A percentile compares a stretch with the other conserved stretches of the same genome.
Evolutionary conservation across 37 sponge, comb jelly and placozoan species (phyloP).

Genomic region (Ephydatia muelleri): DNA sequence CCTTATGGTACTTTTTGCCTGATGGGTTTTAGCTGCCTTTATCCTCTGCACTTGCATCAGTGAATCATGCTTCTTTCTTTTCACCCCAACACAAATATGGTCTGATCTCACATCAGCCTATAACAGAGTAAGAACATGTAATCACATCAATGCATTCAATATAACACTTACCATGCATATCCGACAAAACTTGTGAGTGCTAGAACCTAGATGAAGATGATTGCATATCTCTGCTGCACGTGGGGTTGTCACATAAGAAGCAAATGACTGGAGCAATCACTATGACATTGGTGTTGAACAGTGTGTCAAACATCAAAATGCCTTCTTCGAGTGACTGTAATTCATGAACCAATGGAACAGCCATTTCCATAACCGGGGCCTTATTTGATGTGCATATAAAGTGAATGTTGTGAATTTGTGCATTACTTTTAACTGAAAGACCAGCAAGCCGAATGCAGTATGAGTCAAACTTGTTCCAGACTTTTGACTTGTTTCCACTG

Average conservation of each 20-base stretch:
- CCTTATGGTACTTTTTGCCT: too few species aligned
- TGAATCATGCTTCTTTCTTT: too few species aligned
- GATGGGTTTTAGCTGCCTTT: too few species aligned
- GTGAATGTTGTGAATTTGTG: constrained; percentile 25
- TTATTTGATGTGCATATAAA: constrained; percentile 15
- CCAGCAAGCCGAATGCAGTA: constrained; percentile 17
- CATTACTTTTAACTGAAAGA: background rate
- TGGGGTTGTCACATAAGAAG: constrained; percentile 24
- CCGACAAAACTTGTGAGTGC: too few species aligned
- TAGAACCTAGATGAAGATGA: constrained; percentile 9
- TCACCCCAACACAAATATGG: too few species aligned
- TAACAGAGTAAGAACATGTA: too few species aligned
- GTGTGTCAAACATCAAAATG: constrained; percentile 16
- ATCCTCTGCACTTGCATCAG: too few species aligned
- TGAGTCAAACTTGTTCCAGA: constrained; percentile 29
- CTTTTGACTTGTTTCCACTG: constrained; percentile 17
- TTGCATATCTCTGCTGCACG: constrained; percentile 12
- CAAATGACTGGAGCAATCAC: constrained; percentile 25
- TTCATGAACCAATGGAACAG: constrained; percentile 7
- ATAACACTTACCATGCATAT: constrained; percentile 8
- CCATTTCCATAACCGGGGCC: constrained; percentile 1
- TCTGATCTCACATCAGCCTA: too few species aligned
- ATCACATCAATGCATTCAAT: too few species aligned
- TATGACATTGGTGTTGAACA: constrained; percentile 10
- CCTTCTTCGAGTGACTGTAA: constrained; percentile 11